These are phyloP conservation scores for Drosophila athabasca DNA, from an alignment of 1,140 invertebrate species.

Conservation along the genomic window DNA sequence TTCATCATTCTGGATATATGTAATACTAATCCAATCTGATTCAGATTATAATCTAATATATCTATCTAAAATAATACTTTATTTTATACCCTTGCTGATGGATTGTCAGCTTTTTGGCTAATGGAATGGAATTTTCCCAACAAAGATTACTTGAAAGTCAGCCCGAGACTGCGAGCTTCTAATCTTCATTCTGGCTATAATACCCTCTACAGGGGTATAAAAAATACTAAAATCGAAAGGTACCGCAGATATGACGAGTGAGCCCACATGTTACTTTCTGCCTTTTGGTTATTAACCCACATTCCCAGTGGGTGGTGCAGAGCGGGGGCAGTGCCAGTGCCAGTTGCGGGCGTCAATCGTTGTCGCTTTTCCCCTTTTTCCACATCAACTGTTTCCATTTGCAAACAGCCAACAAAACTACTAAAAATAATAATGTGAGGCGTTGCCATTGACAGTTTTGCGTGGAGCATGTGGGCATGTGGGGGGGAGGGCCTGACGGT, in stretches of 20 bases:
- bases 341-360: slow-evolving; percentile 44
- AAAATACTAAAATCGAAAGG: slow-evolving; percentile 5
- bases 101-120: too few relatives aligned
- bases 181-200: too few relatives aligned
- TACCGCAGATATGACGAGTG: slow-evolving; percentile 24
- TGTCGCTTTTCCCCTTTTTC: slow-evolving; percentile 33
- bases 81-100: too few relatives aligned
- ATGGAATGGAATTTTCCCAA: too few relatives aligned
- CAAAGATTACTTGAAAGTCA: too few relatives aligned
- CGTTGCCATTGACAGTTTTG: slow-evolving; percentile 62
- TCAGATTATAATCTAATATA: too few relatives aligned
- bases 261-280: slow-evolving; percentile 34
- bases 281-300: slow-evolving; percentile 68
- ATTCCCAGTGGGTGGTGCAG: slow-evolving; percentile 51
- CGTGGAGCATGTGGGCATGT: background rate
- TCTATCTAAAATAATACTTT: too few relatives aligned
- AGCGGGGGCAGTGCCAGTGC: slow-evolving; percentile 18
- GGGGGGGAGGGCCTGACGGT: background rate
- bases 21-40: too few relatives aligned
- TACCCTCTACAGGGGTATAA: too few relatives aligned
- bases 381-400: slow-evolving; percentile 39
- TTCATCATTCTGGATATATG: too few relatives aligned
- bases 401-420: slow-evolving; percentile 41
- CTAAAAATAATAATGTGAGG: slow-evolving; percentile 64
- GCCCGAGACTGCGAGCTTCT: too few relatives aligned